Conservation (phyloP, 2,113 vertebrate species). For the Osmerus mordax region DNA sequence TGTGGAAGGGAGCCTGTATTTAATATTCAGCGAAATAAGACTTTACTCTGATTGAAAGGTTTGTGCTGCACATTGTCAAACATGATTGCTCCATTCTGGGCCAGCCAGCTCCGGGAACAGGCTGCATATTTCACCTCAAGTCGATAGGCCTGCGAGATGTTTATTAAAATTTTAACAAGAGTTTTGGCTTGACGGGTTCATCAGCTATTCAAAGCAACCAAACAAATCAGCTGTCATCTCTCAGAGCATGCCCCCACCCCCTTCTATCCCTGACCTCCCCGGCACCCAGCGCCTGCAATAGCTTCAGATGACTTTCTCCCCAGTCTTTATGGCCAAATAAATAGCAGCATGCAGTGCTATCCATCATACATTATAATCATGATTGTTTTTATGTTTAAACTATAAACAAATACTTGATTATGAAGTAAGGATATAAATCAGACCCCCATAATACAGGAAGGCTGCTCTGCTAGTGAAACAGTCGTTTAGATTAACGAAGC, state of each 20-base stretch:
- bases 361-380: conserved; percentile 70
- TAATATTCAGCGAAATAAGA: conserved; percentile 72
- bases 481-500: conserved; percentile 69
- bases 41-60: conserved; percentile 70
- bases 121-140: conserved; percentile 78
- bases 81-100: conserved; percentile 69
- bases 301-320: conserved; percentile 64
- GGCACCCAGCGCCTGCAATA: conserved; percentile 51
- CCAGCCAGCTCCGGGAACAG: conserved; percentile 63
- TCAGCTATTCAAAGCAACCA: conserved; percentile 77
- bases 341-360: conserved; percentile 65
- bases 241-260: conserved; percentile 57
- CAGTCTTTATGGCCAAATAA: conserved; percentile 74
- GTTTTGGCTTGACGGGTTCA: conserved; percentile 72
- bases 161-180: conserved; percentile 84
- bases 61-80: conserved; percentile 78
- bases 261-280: conserved; percentile 71
- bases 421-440: conserved; percentile 72
- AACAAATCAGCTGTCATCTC: conserved; percentile 67
- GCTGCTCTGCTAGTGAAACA: conserved; percentile 50
- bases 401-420: conserved; percentile 78
- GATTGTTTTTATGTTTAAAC: conserved; percentile 75
- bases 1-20: conserved; percentile 64
- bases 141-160: conserved; percentile 76
- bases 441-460: conserved; percentile 49